Percentiles rank a stretch among this genome's conserved stretches.
phyloP scores from a whole-genome alignment of 2,888 invertebrate genomes.

The Axea sp. region DNA sequence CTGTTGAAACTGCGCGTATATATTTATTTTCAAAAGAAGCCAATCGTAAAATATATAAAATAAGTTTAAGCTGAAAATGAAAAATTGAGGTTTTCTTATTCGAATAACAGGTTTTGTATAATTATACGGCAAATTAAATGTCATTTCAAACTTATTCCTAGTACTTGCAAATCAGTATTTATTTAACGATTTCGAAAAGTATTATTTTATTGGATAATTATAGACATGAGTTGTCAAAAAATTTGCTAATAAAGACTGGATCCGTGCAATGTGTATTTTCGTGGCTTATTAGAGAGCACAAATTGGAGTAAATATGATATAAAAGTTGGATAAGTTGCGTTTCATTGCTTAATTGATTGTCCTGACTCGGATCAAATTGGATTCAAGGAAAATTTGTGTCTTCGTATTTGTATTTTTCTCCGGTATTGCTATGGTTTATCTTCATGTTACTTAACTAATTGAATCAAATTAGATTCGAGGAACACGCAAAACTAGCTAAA shows the following conservation, averaged over 20 bases:
- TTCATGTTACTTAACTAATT: neutral
- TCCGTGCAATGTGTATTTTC: constrained; percentile 38
- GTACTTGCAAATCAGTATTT: too few species aligned
- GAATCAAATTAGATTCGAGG: constrained; percentile 5
- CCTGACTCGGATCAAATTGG: constrained; percentile 1
- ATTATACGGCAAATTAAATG: too few species aligned
- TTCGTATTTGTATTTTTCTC: neutral
- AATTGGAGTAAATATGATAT: neutral
- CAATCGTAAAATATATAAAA: too few species aligned
- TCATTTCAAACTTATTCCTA: too few species aligned
- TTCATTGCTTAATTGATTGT: neutral
- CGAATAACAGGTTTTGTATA: too few species aligned
- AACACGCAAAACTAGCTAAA: constrained; percentile 16
- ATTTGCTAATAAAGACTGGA: constrained; percentile 40
- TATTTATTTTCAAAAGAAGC: too few species aligned
- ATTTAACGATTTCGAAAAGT: too few species aligned
- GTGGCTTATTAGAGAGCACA: neutral
- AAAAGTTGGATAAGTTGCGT: neutral
- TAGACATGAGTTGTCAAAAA: too few species aligned
- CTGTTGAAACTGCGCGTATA: too few species aligned
- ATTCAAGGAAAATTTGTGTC: neutral
- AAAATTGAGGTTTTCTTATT: too few species aligned
- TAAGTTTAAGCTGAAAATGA: too few species aligned
- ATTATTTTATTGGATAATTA: too few species aligned
- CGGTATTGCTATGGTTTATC: neutral